phyloP scores from a whole-genome alignment of 1,140 invertebrate genomes.

The Polyergus mexicanus region DNA sequence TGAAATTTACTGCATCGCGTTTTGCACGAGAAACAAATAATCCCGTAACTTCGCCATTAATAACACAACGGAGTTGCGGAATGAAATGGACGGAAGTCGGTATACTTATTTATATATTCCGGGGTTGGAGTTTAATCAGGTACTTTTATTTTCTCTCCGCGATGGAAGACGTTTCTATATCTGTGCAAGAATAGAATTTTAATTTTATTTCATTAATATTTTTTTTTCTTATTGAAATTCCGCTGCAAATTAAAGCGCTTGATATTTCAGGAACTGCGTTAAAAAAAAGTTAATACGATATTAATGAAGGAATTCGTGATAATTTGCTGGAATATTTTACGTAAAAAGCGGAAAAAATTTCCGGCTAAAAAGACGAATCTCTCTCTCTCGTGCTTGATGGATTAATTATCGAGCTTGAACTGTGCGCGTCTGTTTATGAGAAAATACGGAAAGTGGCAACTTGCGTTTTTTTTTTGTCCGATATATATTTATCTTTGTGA shows the following conservation, averaged over 20 bases:
- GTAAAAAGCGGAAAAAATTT: constrained; percentile 5
- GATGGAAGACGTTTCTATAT: neutral
- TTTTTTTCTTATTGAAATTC: neutral
- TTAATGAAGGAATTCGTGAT: constrained; percentile 1
- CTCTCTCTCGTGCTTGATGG: too few relatives aligned
- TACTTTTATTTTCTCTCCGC: constrained; percentile 22
- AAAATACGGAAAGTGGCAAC: constrained; percentile 3
- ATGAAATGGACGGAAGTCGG: constrained; percentile 12
- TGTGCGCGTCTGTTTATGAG: neutral
- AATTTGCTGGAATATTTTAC: constrained; percentile 11
- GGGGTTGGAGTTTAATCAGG: constrained; percentile 26
- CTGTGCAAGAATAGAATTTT: neutral
- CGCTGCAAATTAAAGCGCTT: constrained; percentile 5
- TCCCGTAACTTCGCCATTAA: constrained; percentile 12
- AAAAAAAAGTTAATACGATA: neutral
- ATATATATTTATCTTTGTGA: neutral
- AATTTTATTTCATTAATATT: constrained; percentile 8
- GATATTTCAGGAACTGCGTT: neutral
- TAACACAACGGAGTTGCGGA: constrained; percentile 13
- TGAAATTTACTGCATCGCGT: neutral
- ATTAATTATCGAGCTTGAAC: neutral
- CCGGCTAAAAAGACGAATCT: neutral
- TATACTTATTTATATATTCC: constrained; percentile 25
- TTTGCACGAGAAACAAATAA: constrained; percentile 26
- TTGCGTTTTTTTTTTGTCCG: neutral